Evolutionary conservation across 2,113 vertebrate genomes (phyloP).

Genomic region (Lonchura striata): DNA sequence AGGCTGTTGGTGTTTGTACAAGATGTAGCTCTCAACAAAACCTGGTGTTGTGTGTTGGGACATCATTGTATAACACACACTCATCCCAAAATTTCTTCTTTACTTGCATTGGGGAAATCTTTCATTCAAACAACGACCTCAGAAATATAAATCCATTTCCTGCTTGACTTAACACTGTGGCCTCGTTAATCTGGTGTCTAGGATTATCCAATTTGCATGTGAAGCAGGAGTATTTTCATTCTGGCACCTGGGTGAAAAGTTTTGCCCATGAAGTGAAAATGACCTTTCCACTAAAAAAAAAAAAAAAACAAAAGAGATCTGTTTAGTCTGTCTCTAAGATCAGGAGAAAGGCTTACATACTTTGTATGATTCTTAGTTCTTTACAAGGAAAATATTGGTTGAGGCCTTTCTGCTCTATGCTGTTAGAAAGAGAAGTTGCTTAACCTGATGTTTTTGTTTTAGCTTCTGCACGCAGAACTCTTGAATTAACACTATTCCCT

Average conservation of each 20-base stretch:
- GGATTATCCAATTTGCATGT: conserved; percentile 66
- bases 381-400: not conserved
- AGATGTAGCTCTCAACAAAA: conserved; percentile 8
- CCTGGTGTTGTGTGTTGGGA: not conserved
- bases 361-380: not conserved
- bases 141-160: conserved; percentile 58
- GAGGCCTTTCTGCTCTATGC: not conserved
- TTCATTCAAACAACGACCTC: conserved; percentile 42
- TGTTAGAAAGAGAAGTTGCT: not conserved
- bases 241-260: not conserved
- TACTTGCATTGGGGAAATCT: conserved; percentile 27
- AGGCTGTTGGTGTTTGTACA: conserved; percentile 8
- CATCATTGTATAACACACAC: not conserved
- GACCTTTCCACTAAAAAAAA: not conserved
- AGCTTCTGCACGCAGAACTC: not conserved
- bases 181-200: conserved; percentile 53
- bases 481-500: not conserved
- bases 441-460: not conserved
- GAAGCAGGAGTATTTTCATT: conserved; percentile 29
- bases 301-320: not conserved
- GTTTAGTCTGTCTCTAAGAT: not conserved
- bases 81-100: not conserved
- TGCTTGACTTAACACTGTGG: conserved; percentile 62
- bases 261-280: conserved; percentile 35
- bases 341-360: not conserved